Percentiles rank a stretch among this genome's conserved stretches.
Evolutionary conservation across 2,113 vertebrate species (phyloP).

Genomic region (Marcusenius ussheri): DNA sequence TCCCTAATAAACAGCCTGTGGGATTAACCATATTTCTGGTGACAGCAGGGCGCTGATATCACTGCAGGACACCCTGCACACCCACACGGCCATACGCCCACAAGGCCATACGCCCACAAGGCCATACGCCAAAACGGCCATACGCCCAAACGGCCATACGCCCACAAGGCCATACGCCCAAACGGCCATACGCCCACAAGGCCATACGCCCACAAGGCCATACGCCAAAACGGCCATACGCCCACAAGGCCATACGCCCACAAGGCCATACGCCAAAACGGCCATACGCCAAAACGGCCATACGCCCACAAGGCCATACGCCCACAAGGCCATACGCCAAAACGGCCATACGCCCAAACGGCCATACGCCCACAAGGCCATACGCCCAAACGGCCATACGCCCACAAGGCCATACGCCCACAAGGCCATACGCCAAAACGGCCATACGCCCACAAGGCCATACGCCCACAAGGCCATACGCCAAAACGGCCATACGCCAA

Average conservation of each 20-base stretch:
- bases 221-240: too few species aligned
- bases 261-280: too few species aligned
- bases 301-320: too few species aligned
- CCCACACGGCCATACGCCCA: not conserved
- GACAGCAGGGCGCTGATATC: not conserved
- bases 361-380: too few species aligned
- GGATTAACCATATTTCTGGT: not conserved
- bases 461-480: not conserved
- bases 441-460: not conserved
- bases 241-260: too few species aligned
- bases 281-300: too few species aligned
- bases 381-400: too few species aligned
- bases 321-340: too few species aligned
- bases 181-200: fast-evolving
- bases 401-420: not conserved
- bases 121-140: too few species aligned
- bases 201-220: too few species aligned
- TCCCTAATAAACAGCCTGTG: not conserved
- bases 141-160: not conserved
- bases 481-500: not conserved
- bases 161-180: not conserved
- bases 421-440: too few species aligned
- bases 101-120: not conserved
- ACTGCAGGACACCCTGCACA: not conserved
- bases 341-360: too few species aligned